Percentiles rank a stretch among this genome's conserved stretches.
These are phyloP conservation scores for Harpalus rufipes DNA, from an alignment of 2,888 invertebrate species.

Conservation along the genomic window DNA sequence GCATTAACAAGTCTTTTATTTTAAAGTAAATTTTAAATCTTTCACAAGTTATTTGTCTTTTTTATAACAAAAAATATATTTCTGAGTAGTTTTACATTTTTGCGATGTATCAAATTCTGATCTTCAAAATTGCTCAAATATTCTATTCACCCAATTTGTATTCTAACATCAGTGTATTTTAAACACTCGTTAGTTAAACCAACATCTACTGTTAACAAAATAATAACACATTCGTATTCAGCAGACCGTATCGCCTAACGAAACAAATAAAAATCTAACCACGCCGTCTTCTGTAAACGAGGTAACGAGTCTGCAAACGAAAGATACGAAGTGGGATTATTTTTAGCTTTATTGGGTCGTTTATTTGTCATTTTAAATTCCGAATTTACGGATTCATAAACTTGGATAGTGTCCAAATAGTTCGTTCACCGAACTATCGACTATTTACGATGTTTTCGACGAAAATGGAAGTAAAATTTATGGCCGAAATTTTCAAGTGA, in stretches of 20 bases:
- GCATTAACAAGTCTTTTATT: background rate
- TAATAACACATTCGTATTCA: conserved; percentile 49
- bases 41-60: background rate
- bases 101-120: background rate
- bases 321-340: conserved; percentile 36
- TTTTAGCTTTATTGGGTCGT: conserved; percentile 42
- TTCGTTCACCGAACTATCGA: conserved; percentile 32
- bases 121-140: background rate
- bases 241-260: conserved; percentile 48
- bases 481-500: background rate
- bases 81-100: background rate
- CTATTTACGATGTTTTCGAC: conserved; percentile 18
- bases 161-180: conserved; percentile 7
- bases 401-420: conserved; percentile 38
- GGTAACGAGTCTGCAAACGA: conserved; percentile 39
- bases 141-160: conserved; percentile 2
- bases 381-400: conserved; percentile 26
- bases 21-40: background rate
- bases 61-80: too few relatives aligned
- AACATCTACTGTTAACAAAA: conserved; percentile 44
- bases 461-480: background rate
- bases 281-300: conserved; percentile 34
- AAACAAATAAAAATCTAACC: conserved; percentile 33
- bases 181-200: conserved; percentile 23
- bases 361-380: conserved; percentile 33